Evolutionary conservation across 2,888 invertebrate species (phyloP).

Genomic region (Drosophila diplacantha): DNA sequence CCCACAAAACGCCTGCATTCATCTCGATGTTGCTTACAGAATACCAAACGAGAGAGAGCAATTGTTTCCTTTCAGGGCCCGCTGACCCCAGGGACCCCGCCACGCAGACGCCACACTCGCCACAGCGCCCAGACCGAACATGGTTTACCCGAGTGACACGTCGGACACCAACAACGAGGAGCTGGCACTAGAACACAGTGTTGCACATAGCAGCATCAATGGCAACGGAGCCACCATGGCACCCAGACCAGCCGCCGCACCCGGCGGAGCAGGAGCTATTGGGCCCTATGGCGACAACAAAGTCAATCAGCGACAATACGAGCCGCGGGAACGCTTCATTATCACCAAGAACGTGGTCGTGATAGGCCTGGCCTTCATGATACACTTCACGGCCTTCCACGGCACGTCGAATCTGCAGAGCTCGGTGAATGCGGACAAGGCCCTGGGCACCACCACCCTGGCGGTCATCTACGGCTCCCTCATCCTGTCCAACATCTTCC

Average conservation of each 20-base stretch:
- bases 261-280: background rate
- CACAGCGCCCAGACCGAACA: constrained; percentile 9
- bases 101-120: background rate
- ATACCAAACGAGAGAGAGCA: constrained; percentile 16
- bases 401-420: constrained; percentile 90
- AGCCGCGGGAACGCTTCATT: constrained; percentile 83
- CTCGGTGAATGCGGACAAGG: constrained; percentile 89
- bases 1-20: constrained; percentile 3
- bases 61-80: constrained; percentile 21
- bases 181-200: constrained; percentile 47
- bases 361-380: constrained; percentile 92
- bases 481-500: constrained; percentile 92
- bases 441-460: constrained; percentile 89
- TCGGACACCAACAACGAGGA: constrained; percentile 50
- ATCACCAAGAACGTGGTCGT: constrained; percentile 91
- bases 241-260: background rate
- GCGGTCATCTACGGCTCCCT: constrained; percentile 92
- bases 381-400: constrained; percentile 95
- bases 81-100: constrained; percentile 12
- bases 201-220: constrained; percentile 23
- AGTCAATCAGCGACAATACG: constrained; percentile 74
- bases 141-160: constrained; percentile 40
- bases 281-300: constrained; percentile 33
- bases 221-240: constrained; percentile 10
- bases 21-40: constrained; percentile 7